Percentiles rank a stretch among this genome's conserved stretches.
Evolutionary conservation across 2,113 vertebrate species (phyloP).

Genomic region (Megaceryle torquata): DNA sequence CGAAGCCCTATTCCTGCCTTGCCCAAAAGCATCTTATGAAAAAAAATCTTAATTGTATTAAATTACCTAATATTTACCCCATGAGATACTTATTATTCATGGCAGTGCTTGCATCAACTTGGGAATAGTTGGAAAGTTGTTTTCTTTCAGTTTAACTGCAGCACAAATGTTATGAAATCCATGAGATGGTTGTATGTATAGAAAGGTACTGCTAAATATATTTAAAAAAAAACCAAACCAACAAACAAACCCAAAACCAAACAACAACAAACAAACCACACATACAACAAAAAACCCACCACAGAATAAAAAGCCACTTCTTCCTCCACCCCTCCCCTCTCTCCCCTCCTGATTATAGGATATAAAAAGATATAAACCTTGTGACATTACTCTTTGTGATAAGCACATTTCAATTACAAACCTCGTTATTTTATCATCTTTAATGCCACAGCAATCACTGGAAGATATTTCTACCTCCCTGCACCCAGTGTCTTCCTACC

Average conservation of each 20-base stretch:
- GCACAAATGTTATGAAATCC: background rate
- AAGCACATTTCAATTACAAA: background rate
- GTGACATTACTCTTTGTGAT: background rate
- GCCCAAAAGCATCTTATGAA: background rate
- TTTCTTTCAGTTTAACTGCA: conserved; percentile 7
- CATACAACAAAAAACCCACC: too few relatives aligned
- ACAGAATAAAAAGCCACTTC: background rate
- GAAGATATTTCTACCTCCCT: background rate
- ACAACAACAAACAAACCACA: too few relatives aligned
- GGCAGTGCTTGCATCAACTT: background rate
- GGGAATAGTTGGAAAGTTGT: background rate
- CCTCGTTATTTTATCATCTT: background rate
- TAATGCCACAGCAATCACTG: background rate
- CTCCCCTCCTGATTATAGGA: background rate
- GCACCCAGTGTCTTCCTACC: background rate
- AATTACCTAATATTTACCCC: background rate
- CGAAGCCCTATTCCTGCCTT: background rate
- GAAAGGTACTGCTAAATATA: background rate
- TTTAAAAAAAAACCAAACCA: background rate
- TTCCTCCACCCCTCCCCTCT: background rate
- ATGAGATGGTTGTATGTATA: background rate
- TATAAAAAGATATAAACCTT: background rate
- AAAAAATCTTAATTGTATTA: background rate
- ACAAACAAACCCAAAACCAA: background rate
- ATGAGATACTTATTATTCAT: background rate